Evolutionary conservation across 2,888 invertebrate genomes (phyloP).

Genomic region (Folsomia candida): DNA sequence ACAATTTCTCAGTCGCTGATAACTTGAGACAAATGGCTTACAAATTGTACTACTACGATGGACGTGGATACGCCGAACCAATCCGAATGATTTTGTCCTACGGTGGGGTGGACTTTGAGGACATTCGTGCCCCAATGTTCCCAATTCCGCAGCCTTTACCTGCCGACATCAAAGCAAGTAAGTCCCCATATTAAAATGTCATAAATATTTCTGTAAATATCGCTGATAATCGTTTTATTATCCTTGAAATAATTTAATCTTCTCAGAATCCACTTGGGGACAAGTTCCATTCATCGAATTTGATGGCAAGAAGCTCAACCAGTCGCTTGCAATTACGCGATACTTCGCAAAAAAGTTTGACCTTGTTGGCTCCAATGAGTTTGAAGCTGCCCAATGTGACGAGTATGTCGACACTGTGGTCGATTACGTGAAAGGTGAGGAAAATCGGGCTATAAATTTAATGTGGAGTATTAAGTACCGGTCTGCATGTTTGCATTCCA

Average conservation of each 20-base stretch:
- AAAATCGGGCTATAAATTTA: too few species aligned
- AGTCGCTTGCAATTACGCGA: conserved; percentile 50
- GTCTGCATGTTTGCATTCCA: too few species aligned
- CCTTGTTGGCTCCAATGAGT: conserved; percentile 43
- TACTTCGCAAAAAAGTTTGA: conserved; percentile 50
- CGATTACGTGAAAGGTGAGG: too few species aligned
- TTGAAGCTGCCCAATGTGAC: conserved; percentile 40
- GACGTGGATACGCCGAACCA: conserved; percentile 29
- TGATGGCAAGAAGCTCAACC: conserved; percentile 47
- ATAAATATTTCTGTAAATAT: too few species aligned
- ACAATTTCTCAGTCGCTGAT: too few species aligned
- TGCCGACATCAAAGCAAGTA: conserved; percentile 38
- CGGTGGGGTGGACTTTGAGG: conserved; percentile 33
- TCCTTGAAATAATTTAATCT: background rate
- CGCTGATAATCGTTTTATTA: background rate
- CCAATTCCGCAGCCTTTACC: conserved; percentile 31
- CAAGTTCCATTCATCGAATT: conserved; percentile 49
- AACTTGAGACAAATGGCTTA: too few species aligned
- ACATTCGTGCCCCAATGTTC: conserved; percentile 27
- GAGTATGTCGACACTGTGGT: conserved; percentile 36
- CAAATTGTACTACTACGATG: conserved; percentile 38
- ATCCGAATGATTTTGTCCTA: conserved; percentile 37
- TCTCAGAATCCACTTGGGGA: conserved; percentile 35
- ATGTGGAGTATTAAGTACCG: too few species aligned
- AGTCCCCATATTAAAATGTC: too few species aligned